phyloP scores from a whole-genome alignment of 2,113 vertebrate species.

The Struthidea cinerea region DNA sequence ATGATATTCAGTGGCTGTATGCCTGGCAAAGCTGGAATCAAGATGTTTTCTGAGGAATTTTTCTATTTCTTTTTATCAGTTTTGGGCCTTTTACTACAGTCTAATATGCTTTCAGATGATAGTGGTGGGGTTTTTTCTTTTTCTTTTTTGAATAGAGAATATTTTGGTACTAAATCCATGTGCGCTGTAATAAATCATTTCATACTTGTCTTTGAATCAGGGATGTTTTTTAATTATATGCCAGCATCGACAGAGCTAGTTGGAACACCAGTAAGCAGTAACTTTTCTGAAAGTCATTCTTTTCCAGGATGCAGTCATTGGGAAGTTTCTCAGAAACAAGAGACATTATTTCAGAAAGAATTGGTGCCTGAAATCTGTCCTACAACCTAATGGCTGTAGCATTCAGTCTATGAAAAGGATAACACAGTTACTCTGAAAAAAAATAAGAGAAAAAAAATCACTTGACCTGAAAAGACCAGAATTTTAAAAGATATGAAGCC shows the following conservation, averaged over 20 bases:
- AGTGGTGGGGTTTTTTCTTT: fast-evolving
- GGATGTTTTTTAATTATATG: background rate
- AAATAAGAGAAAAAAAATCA: fast-evolving
- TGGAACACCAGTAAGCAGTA: background rate
- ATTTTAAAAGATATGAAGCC: background rate
- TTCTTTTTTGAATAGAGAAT: background rate
- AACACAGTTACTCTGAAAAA: background rate
- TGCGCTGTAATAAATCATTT: background rate
- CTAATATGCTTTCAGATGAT: background rate
- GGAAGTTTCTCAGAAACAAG: background rate
- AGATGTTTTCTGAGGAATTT: background rate
- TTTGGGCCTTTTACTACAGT: background rate
- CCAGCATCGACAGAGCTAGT: background rate
- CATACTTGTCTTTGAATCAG: background rate
- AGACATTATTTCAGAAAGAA: background rate
- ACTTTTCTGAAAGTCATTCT: background rate
- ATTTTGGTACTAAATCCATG: background rate
- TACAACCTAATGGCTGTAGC: background rate
- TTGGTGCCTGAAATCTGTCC: background rate
- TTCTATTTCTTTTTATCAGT: background rate
- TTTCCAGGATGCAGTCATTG: background rate
- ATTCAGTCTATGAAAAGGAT: background rate
- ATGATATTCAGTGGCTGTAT: background rate
- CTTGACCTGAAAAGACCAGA: background rate
- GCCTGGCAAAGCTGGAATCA: background rate